phyloP scores from a whole-genome alignment of 2,888 invertebrate genomes.

The Protula sp. region DNA sequence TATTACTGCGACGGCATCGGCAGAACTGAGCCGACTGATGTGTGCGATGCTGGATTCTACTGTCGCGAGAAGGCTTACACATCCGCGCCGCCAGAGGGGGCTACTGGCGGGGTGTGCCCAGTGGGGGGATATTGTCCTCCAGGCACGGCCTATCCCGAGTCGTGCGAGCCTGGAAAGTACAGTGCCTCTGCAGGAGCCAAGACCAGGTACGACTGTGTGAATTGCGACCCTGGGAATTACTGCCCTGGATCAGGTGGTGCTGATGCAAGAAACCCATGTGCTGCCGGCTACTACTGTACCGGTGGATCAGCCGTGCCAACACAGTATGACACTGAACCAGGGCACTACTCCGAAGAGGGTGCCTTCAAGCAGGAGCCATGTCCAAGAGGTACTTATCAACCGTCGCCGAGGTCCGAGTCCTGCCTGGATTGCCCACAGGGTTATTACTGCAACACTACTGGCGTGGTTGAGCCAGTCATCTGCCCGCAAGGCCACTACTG shows the following conservation, averaged over 20 bases:
- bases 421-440: slow-evolving; percentile 46
- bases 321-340: slow-evolving; percentile 38
- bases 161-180: slow-evolving; percentile 45
- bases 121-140: slow-evolving; percentile 49
- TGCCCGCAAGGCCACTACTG: slow-evolving; percentile 47
- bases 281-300: slow-evolving; percentile 47
- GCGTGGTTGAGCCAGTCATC: slow-evolving; percentile 31
- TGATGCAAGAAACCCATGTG: too few species aligned
- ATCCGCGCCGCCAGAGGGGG: slow-evolving; percentile 49
- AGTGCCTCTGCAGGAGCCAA: slow-evolving; percentile 45
- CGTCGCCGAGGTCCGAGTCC: slow-evolving; percentile 28
- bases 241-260: slow-evolving; percentile 38
- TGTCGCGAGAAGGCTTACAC: slow-evolving; percentile 49
- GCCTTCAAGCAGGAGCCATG: slow-evolving; percentile 48
- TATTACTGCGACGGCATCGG: slow-evolving; percentile 51
- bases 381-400: slow-evolving; percentile 38
- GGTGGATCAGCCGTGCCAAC: slow-evolving; percentile 44
- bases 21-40: slow-evolving; percentile 39
- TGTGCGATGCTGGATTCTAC: slow-evolving; percentile 29
- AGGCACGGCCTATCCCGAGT: slow-evolving; percentile 36
- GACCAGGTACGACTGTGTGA: slow-evolving; percentile 43
- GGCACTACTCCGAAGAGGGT: slow-evolving; percentile 42
- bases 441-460: slow-evolving; percentile 37
- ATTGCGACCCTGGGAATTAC: slow-evolving; percentile 47
- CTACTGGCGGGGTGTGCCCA: slow-evolving; percentile 48